Conservation (phyloP, 2,797 vertebrate species). For the Syngnathus rostellatus region DNA sequence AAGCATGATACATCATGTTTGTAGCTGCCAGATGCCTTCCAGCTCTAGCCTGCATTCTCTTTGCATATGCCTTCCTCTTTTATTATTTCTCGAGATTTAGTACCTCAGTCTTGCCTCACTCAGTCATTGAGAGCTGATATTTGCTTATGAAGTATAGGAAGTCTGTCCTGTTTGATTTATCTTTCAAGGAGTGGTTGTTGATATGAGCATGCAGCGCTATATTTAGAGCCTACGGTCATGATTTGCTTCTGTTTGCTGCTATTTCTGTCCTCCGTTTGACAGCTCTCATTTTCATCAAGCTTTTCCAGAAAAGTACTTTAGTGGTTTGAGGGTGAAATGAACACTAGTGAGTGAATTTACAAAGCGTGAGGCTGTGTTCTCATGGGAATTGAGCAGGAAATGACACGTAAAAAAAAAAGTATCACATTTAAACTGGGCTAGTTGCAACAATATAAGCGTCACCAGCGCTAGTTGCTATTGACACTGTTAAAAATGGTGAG, state of each 20-base stretch:
- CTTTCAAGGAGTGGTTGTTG: constrained; percentile 31
- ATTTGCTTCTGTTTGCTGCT: constrained; percentile 34
- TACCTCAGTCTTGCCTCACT: constrained; percentile 39
- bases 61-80: constrained; percentile 26
- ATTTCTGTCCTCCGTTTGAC: constrained; percentile 28
- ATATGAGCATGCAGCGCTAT: constrained; percentile 55
- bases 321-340: constrained; percentile 20
- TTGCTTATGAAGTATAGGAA: constrained; percentile 22
- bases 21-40: constrained; percentile 31
- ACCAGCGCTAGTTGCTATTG: no score
- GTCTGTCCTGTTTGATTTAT: constrained; percentile 43
- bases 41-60: constrained; percentile 19
- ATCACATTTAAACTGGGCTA: not conserved
- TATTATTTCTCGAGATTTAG: constrained; percentile 38
- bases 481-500: no score
- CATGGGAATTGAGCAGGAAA: not conserved
- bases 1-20: constrained; percentile 66
- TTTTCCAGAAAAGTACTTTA: constrained; percentile 52
- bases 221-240: constrained; percentile 31
- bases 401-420: not conserved
- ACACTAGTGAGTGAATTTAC: constrained; percentile 14
- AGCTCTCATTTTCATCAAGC: constrained; percentile 27
- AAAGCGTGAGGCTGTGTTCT: constrained; percentile 2
- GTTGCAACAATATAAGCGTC: no score
- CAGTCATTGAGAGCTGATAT: constrained; percentile 26